These are phyloP conservation scores for Gymnothorax reevesii DNA, from an alignment of 2,797 vertebrate genomes.

Conservation along the genomic window DNA sequence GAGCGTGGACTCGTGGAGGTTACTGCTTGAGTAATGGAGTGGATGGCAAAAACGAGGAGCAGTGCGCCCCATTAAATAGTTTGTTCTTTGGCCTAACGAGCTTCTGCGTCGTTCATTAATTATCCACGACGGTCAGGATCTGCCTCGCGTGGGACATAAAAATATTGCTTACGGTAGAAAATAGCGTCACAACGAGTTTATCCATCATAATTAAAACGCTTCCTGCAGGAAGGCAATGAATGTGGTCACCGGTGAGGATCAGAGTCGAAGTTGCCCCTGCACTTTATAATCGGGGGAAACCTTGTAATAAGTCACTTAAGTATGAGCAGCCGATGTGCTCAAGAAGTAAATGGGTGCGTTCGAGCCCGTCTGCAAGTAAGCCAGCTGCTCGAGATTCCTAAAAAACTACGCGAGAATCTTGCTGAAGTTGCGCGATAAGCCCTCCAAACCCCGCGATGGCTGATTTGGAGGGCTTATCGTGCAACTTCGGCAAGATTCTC, in stretches of 20 bases:
- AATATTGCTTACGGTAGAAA: not conserved
- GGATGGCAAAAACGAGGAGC: not conserved
- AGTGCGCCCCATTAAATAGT: not conserved
- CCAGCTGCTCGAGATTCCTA: too few relatives aligned
- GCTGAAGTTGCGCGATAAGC: too few relatives aligned
- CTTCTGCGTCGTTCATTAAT: not conserved
- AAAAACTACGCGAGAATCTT: too few relatives aligned
- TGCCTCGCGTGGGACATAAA: not conserved
- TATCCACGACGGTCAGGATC: not conserved
- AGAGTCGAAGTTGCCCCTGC: not conserved
- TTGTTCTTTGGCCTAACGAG: not conserved
- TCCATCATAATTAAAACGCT: conserved; percentile 6
- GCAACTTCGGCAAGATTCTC: too few relatives aligned
- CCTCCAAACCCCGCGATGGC: too few relatives aligned
- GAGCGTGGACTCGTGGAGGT: not conserved
- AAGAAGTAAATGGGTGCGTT: not conserved
- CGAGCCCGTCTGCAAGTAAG: too few relatives aligned
- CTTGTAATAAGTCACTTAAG: too few relatives aligned
- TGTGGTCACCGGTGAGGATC: not conserved
- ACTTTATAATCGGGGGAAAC: not conserved
- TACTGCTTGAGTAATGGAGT: not conserved
- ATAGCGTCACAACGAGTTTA: not conserved
- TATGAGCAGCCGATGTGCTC: not conserved
- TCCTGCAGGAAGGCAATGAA: not conserved
- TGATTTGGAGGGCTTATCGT: too few relatives aligned